Evolutionary conservation across 2,888 invertebrate species (phyloP).

Genomic region (Drosophila testacea): DNA sequence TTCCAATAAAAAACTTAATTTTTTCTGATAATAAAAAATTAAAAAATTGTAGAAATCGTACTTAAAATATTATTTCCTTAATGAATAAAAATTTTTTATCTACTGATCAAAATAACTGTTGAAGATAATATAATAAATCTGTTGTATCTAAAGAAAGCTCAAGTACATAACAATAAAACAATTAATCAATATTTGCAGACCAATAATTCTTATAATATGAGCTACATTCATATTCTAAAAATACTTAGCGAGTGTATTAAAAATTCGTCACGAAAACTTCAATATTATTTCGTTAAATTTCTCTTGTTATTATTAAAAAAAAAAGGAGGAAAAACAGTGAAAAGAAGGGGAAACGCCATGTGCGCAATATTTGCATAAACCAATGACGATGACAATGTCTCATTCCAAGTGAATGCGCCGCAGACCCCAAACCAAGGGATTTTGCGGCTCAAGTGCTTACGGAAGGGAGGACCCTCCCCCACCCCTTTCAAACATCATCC

Average conservation of each 20-base stretch:
- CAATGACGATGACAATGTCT: slow-evolving; percentile 54
- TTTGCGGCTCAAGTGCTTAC: slow-evolving; percentile 69
- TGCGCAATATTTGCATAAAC: slow-evolving; percentile 72
- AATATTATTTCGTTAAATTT: neutral
- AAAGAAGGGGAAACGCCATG: slow-evolving; percentile 40
- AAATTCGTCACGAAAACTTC: neutral
- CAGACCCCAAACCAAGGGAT: slow-evolving; percentile 48
- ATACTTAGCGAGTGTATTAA: slow-evolving; percentile 1
- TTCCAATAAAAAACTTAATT: too few relatives aligned
- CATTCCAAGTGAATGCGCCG: slow-evolving; percentile 55
- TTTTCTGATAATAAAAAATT: too few relatives aligned
- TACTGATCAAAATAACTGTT: too few relatives aligned
- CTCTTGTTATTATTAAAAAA: slow-evolving; percentile 30
- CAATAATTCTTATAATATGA: too few relatives aligned
- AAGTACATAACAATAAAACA: too few relatives aligned
- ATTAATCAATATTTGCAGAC: too few relatives aligned
- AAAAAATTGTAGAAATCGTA: too few relatives aligned
- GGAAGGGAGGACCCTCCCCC: neutral
- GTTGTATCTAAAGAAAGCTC: too few relatives aligned
- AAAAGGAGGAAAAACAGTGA: slow-evolving; percentile 8
- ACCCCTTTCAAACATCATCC: neutral
- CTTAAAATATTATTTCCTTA: too few relatives aligned
- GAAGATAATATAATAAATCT: too few relatives aligned
- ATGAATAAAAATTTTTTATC: too few relatives aligned
- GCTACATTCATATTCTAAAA: too few relatives aligned